phyloP scores from a whole-genome alignment of 1,140 invertebrate species.

The Geopemphigus sp. region DNA sequence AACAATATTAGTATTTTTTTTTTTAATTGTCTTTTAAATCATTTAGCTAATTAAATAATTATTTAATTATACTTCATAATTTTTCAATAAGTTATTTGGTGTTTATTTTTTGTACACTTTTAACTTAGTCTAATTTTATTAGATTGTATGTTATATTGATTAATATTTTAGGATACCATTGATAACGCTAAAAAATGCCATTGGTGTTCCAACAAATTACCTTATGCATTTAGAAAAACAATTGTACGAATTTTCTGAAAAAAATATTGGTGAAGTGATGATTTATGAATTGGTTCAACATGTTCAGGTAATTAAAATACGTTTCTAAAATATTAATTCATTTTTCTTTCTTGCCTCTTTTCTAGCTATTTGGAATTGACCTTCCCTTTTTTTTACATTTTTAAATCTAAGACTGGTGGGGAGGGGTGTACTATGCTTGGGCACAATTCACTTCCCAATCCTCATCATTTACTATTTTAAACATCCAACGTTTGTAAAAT shows the following conservation, averaged over 20 bases:
- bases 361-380: too few species aligned
- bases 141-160: too few species aligned
- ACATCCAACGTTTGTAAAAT: too few species aligned
- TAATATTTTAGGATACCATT: conserved; percentile 60
- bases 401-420: too few species aligned
- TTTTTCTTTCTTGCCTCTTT: too few species aligned
- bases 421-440: too few species aligned
- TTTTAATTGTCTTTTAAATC: neutral
- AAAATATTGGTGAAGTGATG: conserved; percentile 71
- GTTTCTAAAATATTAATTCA: neutral
- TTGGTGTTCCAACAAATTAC: conserved; percentile 67
- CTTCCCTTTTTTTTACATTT: too few species aligned
- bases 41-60: neutral
- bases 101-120: neutral
- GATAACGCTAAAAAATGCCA: conserved; percentile 65
- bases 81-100: neutral
- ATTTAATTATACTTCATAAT: too few species aligned
- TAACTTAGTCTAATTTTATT: neutral
- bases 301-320: conserved; percentile 57
- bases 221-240: conserved; percentile 61
- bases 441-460: too few species aligned
- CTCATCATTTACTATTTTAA: too few species aligned
- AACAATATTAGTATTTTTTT: too few species aligned
- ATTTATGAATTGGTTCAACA: conserved; percentile 71
- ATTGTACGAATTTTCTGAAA: conserved; percentile 60